Conservation (phyloP, 2,113 vertebrate genomes). For the Todiramphus saurophagus region DNA sequence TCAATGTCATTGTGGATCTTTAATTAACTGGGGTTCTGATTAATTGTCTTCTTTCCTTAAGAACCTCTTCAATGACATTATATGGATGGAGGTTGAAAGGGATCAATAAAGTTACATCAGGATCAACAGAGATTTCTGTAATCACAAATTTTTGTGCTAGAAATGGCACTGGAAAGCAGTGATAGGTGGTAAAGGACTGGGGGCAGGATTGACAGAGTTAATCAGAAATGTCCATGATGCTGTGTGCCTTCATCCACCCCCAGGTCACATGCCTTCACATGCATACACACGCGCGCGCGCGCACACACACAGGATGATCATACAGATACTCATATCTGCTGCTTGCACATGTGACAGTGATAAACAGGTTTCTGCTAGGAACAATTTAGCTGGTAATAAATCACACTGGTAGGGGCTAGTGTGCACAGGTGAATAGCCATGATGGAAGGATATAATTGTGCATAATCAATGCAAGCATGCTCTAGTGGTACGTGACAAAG, state of each 20-base stretch:
- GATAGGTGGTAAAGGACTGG: background rate
- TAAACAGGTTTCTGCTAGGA: constrained; percentile 67
- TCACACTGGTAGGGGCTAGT: constrained; percentile 35
- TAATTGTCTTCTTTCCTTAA: constrained; percentile 35
- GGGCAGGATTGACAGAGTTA: background rate
- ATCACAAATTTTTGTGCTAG: background rate
- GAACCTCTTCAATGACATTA: constrained; percentile 4
- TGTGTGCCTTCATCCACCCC: background rate
- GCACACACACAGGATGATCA: background rate
- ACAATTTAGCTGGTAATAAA: constrained; percentile 71
- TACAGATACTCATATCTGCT: constrained; percentile 54
- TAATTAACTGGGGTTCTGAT: constrained; percentile 52
- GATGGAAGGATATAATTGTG: constrained; percentile 46
- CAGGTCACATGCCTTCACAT: background rate
- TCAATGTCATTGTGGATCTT: background rate
- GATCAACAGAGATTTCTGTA: background rate
- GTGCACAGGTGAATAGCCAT: constrained; percentile 36
- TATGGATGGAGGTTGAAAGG: constrained; percentile 25
- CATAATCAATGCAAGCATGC: constrained; percentile 67
- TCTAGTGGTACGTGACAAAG: constrained; percentile 52
- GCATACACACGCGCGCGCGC: accelerated
- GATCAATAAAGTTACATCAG: constrained; percentile 16
- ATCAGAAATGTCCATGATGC: background rate
- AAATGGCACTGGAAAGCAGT: background rate
- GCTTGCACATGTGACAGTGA: constrained; percentile 65